Evolutionary conservation across 2,797 vertebrate species (phyloP), one percentile per base, ranked within the genome.

Genomic region (Potorous gilbertii): DNA sequence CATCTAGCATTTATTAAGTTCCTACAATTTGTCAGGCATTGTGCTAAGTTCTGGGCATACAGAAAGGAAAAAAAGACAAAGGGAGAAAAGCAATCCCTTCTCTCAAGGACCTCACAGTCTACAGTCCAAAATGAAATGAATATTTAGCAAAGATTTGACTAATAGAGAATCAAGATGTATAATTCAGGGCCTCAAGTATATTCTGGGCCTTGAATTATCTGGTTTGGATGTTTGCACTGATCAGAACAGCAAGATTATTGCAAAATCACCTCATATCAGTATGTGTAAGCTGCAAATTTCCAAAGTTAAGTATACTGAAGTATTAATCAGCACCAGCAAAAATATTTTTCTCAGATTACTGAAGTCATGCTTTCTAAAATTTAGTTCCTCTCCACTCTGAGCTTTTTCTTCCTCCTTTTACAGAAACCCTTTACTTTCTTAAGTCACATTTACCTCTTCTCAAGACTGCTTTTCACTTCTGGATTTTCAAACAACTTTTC

Each of bases 331-430:
- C 55, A 52, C 16, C 62, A 93, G 93, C 91, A 55, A 11, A n/a
- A 89, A 2, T 55, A 52, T 62, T 92, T 59, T 90, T 93, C 57
- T 59, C 28, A 31, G 46, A 87, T 96, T 92, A 27, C 66, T 96
- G 31, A 93, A 93, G 91, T 62, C 95, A 90, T 29, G 93, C 92
- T 93, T 92, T 8, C 56, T 92, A 90, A 55, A 93, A 93, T 55
- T 87, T 27, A 87, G 74, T 50, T 87, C 40, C 24, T 46, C 24
- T 87, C 40, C 46, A 27, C 31, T 24, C 96, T 16, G 90, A 89
- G 31, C 14, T 56, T 56, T 92, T 96, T 93, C 46, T 95, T 94
- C 4, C 34, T 90, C 81, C 92, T 94, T 50, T 90, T 55, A 91
- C 81, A 91, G 55, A 90, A 46, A 92, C 95, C 28, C 21, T 93